Base-by-base conservation (phyloP, 2,888 invertebrate genomes). In the Erebia ligea region DNA sequence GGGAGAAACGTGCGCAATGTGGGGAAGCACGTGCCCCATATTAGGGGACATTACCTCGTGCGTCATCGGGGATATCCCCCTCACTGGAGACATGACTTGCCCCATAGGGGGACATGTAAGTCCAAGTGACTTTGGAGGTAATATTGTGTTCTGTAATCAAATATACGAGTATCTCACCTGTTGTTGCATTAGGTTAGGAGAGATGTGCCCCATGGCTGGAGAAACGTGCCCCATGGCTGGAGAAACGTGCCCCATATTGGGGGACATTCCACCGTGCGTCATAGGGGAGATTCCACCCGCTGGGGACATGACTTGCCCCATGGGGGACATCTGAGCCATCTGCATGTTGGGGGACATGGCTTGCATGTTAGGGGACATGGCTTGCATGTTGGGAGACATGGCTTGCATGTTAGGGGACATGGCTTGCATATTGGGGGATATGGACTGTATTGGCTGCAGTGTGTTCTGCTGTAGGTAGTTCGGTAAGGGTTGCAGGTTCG, bases 201-300 rank as follows among this genome's bases (percentile, higher is more conserved):
- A 63, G 45, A 50, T 48, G 48, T 63, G 76, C 8, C 74, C 73
- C 75, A 75, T 70, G 4, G 62, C 64, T 4, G 75, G 75, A 1
- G 76, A 69, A 45, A 81, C 76, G 8, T 85, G 82, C 0, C 78
- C 82, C 81, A 86, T 75, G 17, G 15, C 17, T 6, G 52, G 52
- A 45, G 45, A 45, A 45, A 45, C 45, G 8, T 85, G 82, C 0
- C 78, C 82, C 81, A 86, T 75, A 13, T 6, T 15, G n/a, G 50
- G 50, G 6, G 50, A 54, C 9, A 54, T 34, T 34, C 34, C 34
- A 6, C 34, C 34, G 34, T 34, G 34, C 34, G 34, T 6, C 34
- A 34, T 34, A 34, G 34, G 34, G 34, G 34, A 34, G n/a, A n/a
- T 50, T 15, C 50, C 50, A 10, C 67, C 40, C 69, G 58, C 19